These are phyloP conservation scores for Scomber colias DNA, from an alignment of 2,113 vertebrate species.

Conservation along the genomic window DNA sequence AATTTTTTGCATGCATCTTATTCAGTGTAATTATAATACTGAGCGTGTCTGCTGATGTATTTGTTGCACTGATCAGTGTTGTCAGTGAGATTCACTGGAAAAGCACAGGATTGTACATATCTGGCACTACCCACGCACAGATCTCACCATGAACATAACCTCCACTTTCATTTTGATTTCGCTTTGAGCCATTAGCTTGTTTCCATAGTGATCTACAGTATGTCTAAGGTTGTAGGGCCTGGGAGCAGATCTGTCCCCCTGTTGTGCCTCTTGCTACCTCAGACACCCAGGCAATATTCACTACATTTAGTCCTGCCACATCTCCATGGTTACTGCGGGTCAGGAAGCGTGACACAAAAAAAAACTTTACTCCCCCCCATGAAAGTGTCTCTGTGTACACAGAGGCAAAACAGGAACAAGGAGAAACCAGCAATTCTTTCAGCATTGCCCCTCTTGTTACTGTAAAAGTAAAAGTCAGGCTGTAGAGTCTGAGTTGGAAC, in stretches of 20 bases:
- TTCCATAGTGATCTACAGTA: slow-evolving; percentile 55
- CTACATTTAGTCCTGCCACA: slow-evolving; percentile 56
- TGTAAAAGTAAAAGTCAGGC: slow-evolving; percentile 7
- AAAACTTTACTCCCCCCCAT: slow-evolving; percentile 40
- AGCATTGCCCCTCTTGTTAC: slow-evolving; percentile 34
- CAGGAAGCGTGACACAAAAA: slow-evolving; percentile 57
- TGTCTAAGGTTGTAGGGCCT: slow-evolving; percentile 40
- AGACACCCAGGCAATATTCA: slow-evolving; percentile 47
- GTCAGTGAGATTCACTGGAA: not conserved
- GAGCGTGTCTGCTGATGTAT: not conserved
- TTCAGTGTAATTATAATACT: not conserved
- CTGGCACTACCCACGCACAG: not conserved
- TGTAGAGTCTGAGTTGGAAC: not conserved
- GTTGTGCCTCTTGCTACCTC: slow-evolving; percentile 59
- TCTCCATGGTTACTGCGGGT: slow-evolving; percentile 71
- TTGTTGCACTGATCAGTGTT: not conserved
- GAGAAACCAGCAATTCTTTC: slow-evolving; percentile 41
- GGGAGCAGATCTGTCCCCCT: slow-evolving; percentile 47
- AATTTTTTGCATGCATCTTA: not conserved
- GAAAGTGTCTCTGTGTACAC: slow-evolving; percentile 59
- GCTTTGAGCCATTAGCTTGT: slow-evolving; percentile 22
- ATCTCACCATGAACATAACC: slow-evolving; percentile 10
- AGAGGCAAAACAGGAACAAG: slow-evolving; percentile 39
- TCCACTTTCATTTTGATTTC: not conserved
- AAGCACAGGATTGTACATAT: not conserved